phyloP scores from a whole-genome alignment of 2,113 vertebrate genomes.

The Rattus rattus region DNA sequence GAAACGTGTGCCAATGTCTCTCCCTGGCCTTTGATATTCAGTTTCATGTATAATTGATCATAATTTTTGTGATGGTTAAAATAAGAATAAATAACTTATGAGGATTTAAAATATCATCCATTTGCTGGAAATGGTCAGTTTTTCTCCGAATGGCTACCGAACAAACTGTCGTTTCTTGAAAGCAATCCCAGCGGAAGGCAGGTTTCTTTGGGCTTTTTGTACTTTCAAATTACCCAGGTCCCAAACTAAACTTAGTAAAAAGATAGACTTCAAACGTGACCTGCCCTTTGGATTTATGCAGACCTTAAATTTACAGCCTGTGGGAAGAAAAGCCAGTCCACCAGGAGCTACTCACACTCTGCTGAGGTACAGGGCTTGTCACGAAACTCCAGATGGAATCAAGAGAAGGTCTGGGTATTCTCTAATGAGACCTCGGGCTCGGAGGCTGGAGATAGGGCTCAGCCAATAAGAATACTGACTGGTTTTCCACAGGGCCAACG shows the following conservation, averaged over 20 bases:
- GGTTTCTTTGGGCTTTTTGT: slow-evolving; percentile 62
- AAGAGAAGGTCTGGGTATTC: neutral
- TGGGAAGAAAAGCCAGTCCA: neutral
- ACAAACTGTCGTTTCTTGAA: slow-evolving; percentile 47
- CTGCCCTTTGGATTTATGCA: neutral
- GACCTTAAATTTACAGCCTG: neutral
- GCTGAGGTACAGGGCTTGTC: neutral
- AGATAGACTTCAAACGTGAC: neutral
- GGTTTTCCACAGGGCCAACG: neutral
- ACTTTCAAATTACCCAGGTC: neutral
- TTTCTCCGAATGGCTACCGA: slow-evolving; percentile 75
- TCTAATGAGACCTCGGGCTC: neutral
- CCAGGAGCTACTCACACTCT: neutral
- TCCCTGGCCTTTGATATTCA: slow-evolving; percentile 72
- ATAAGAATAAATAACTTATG: slow-evolving; percentile 86
- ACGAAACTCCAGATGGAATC: neutral
- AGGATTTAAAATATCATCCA: slow-evolving; percentile 82
- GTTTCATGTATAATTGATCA: slow-evolving; percentile 83
- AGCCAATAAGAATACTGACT: neutral
- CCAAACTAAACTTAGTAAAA: slow-evolving; percentile 4
- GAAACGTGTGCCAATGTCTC: slow-evolving; percentile 53
- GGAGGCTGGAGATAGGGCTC: neutral
- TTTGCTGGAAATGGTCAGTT: slow-evolving; percentile 75
- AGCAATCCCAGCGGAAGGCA: neutral
- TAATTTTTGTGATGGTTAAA: slow-evolving; percentile 83